A percentile compares a stretch with the other conserved stretches of the same genome.
These are phyloP conservation scores for Falco biarmicus DNA, from an alignment of 2,797 vertebrate genomes.

Conservation along the genomic window DNA sequence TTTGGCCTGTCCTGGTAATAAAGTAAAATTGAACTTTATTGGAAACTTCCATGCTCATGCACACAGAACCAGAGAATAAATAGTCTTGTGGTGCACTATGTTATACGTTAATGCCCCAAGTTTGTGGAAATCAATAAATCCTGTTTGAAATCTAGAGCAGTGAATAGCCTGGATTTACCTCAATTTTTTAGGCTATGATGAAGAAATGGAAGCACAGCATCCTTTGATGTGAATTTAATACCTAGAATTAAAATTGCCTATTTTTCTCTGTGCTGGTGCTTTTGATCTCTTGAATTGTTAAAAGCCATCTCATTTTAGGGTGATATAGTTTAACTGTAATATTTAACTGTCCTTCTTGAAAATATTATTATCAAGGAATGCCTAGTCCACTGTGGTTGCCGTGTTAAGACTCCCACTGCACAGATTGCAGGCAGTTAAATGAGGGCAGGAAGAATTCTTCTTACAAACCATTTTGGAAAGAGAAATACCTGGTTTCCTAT, in stretches of 20 bases:
- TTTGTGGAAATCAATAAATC: not conserved
- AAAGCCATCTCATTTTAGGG: not conserved
- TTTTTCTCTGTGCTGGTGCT: not conserved
- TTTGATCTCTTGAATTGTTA: constrained; percentile 1
- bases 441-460: not conserved
- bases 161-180: not conserved
- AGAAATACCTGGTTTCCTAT: not conserved
- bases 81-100: not conserved
- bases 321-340: not conserved
- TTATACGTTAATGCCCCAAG: not conserved
- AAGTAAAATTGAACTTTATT: not conserved
- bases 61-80: not conserved
- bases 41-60: not conserved
- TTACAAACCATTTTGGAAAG: not conserved
- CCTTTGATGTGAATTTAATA: not conserved
- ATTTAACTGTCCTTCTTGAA: not conserved
- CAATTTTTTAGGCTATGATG: not conserved
- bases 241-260: not conserved
- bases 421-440: not conserved
- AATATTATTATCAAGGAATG: not conserved
- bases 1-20: not conserved
- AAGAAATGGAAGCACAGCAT: not conserved
- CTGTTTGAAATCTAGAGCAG: not conserved
- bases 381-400: not conserved
- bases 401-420: not conserved